Conservation (phyloP, 30 jellyfish, hydroid and myxozoan genomes). For the Mastigias papua region DNA sequence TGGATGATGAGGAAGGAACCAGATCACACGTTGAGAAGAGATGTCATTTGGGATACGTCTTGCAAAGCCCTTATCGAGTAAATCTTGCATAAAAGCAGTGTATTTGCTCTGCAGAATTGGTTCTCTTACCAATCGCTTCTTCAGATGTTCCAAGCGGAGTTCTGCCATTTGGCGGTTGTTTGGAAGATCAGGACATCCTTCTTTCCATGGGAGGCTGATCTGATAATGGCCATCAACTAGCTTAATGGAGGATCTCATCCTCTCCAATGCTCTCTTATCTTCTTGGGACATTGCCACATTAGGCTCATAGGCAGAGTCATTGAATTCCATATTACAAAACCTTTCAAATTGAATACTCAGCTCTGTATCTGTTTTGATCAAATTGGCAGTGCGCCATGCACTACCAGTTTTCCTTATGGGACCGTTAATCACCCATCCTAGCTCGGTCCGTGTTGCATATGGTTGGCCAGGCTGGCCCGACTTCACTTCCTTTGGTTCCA, state of each 20-base stretch:
- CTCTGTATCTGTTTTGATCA: background rate
- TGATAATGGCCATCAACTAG: constrained; percentile 44
- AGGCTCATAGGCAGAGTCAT: constrained; percentile 2
- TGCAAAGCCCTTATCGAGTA: constrained; percentile 23
- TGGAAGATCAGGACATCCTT: constrained; percentile 15
- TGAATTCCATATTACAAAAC: constrained; percentile 23
- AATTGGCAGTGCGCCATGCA: background rate
- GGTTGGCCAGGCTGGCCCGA: constrained; percentile 23
- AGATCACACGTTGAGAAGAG: background rate
- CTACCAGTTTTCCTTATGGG: constrained; percentile 21
- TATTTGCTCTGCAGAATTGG: constrained; percentile 16
- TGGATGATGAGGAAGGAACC: constrained; percentile 80
- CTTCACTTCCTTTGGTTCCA: constrained; percentile 30
- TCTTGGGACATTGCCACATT: constrained; percentile 33
- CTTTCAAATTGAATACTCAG: background rate
- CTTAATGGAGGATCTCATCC: constrained; percentile 6
- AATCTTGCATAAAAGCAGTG: constrained; percentile 46
- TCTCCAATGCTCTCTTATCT: constrained; percentile 47
- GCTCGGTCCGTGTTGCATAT: constrained; percentile 16
- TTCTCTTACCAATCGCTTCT: constrained; percentile 27
- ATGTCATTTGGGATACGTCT: constrained; percentile 41
- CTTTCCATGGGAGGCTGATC: constrained; percentile 56
- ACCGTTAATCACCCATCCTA: constrained; percentile 58
- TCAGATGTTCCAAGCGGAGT: constrained; percentile 19
- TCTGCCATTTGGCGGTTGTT: constrained; percentile 47